Percentiles rank a stretch among this genome's conserved stretches.
These are phyloP conservation scores for Drosophila repleta DNA, from an alignment of 1,140 invertebrate species.

Conservation along the genomic window DNA sequence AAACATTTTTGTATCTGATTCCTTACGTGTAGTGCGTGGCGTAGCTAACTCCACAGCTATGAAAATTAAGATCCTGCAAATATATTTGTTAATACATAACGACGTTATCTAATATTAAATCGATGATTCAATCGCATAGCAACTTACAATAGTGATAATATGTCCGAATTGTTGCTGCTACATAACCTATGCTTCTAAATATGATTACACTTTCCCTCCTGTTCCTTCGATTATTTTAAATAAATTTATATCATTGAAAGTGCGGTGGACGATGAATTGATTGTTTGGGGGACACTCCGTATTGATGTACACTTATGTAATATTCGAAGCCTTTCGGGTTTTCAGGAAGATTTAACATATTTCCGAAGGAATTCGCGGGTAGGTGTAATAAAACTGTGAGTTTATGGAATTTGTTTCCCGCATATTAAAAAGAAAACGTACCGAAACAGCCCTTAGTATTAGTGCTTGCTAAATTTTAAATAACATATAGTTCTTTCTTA, in stretches of 20 bases:
- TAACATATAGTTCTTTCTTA: no score
- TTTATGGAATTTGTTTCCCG: background rate
- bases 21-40: background rate
- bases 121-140: background rate
- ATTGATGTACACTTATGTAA: background rate
- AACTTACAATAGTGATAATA: slow-evolving; percentile 24
- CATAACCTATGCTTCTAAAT: background rate
- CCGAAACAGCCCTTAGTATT: no score
- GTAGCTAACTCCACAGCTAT: background rate
- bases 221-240: background rate
- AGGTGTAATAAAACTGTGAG: background rate
- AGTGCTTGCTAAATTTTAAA: no score
- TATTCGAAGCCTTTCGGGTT: background rate
- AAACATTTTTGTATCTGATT: background rate
- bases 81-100: slow-evolving; percentile 1
- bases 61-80: slow-evolving; percentile 19
- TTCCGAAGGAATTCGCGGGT: background rate
- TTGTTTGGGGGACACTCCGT: no score
- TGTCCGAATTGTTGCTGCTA: slow-evolving; percentile 6
- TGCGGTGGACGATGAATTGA: background rate
- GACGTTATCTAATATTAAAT: background rate
- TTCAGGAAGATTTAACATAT: background rate
- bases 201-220: background rate
- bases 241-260: background rate
- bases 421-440: background rate